Conservation (phyloP, 2,888 invertebrate genomes). For the Gasteruption jaculator region DNA sequence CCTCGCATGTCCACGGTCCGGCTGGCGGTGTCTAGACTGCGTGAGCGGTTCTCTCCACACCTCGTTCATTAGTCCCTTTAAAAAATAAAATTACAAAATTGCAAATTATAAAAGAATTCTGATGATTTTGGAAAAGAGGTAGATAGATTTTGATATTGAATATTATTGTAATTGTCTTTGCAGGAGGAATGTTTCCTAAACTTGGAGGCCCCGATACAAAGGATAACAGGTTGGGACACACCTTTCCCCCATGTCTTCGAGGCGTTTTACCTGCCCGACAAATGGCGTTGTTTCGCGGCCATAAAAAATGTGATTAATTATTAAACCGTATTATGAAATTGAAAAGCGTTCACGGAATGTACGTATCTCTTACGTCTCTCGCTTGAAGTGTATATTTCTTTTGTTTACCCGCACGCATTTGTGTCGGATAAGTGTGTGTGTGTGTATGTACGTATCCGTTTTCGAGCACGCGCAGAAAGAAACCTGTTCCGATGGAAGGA, state of each 20-base stretch:
- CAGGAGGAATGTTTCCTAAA: conserved; percentile 92
- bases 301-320: conserved; percentile 73
- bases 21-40: too few species aligned
- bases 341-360: background rate
- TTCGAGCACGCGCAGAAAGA: too few species aligned
- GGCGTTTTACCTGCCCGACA: conserved; percentile 92
- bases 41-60: too few species aligned
- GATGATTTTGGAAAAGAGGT: too few species aligned
- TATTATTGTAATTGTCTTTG: conserved; percentile 16
- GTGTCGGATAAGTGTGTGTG: background rate
- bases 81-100: too few species aligned
- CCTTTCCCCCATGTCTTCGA: conserved; percentile 97
- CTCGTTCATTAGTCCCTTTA: too few species aligned
- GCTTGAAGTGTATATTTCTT: too few species aligned
- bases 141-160: too few species aligned
- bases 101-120: too few species aligned
- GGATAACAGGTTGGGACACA: conserved; percentile 94
- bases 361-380: background rate
- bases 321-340: conserved; percentile 46
- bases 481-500: too few species aligned
- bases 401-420: conserved; percentile 3
- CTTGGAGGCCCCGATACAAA: conserved; percentile 85
- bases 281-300: conserved; percentile 84
- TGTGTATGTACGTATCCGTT: conserved; percentile 6
- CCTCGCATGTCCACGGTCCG: too few species aligned